Evolutionary conservation across 1,140 invertebrate genomes (phyloP).

Genomic region (Condylostylus longicornis): DNA sequence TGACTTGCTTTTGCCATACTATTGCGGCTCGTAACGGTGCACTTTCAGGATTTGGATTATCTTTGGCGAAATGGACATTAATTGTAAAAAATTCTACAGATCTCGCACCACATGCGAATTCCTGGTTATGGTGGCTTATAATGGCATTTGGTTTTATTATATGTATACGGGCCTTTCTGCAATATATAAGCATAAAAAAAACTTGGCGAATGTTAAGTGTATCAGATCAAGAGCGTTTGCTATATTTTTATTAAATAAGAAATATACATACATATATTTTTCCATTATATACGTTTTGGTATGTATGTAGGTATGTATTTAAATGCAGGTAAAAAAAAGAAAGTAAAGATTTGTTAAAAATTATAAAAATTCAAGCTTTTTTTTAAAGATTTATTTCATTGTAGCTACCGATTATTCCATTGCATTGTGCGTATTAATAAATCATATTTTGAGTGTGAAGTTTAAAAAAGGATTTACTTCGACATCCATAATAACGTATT

Average conservation of each 20-base stretch:
- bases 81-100: conserved; percentile 84
- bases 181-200: conserved; percentile 79
- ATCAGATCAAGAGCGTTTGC: conserved; percentile 65
- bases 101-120: conserved; percentile 66
- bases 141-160: conserved; percentile 80
- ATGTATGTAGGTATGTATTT: too few relatives aligned
- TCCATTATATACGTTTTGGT: too few relatives aligned
- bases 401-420: too few relatives aligned
- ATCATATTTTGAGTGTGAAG: too few relatives aligned
- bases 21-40: conserved; percentile 86
- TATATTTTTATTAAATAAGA: conserved; percentile 63
- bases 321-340: too few relatives aligned
- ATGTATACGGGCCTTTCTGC: conserved; percentile 71
- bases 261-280: background rate
- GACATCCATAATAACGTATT: too few relatives aligned
- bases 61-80: conserved; percentile 84
- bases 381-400: too few relatives aligned
- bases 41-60: conserved; percentile 79
- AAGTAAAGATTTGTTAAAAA: too few relatives aligned
- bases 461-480: too few relatives aligned
- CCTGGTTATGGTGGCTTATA: conserved; percentile 80
- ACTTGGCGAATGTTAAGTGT: conserved; percentile 75
- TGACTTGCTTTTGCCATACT: conserved; percentile 87
- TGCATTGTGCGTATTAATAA: too few relatives aligned
- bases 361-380: too few relatives aligned